Conservation (phyloP, 2,797 vertebrate species). For the Gymnopithys bicolor region DNA sequence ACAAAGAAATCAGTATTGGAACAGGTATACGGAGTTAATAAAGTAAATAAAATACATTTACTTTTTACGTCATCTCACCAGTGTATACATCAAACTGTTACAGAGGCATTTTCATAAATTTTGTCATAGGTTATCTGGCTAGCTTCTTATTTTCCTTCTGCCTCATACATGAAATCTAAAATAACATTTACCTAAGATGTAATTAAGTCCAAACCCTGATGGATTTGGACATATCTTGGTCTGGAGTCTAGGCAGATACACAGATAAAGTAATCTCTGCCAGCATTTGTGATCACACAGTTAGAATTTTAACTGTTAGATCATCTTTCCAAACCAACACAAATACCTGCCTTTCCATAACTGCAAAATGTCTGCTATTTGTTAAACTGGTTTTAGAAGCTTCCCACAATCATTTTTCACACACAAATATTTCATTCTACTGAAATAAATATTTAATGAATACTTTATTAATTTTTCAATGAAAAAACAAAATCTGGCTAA, state of each 20-base stretch:
- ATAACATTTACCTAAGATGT: not conserved
- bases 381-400: not conserved
- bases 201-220: not conserved
- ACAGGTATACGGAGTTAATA: not conserved
- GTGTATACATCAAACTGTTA: not conserved
- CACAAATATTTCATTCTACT: not conserved
- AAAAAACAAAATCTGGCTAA: not conserved
- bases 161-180: not conserved
- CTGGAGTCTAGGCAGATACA: not conserved
- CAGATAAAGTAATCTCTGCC: not conserved
- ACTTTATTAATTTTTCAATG: not conserved
- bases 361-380: not conserved
- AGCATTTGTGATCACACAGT: not conserved
- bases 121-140: not conserved
- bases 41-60: not conserved
- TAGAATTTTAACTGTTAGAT: not conserved
- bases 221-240: not conserved
- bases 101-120: not conserved
- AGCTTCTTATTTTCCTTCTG: not conserved
- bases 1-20: not conserved
- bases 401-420: not conserved
- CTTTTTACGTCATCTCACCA: not conserved
- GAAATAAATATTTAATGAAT: not conserved
- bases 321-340: not conserved
- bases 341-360: not conserved